Percentiles rank a stretch among this genome's conserved stretches.
phyloP scores from a whole-genome alignment of 1,140 invertebrate genomes.

The Goniozus legneri region DNA sequence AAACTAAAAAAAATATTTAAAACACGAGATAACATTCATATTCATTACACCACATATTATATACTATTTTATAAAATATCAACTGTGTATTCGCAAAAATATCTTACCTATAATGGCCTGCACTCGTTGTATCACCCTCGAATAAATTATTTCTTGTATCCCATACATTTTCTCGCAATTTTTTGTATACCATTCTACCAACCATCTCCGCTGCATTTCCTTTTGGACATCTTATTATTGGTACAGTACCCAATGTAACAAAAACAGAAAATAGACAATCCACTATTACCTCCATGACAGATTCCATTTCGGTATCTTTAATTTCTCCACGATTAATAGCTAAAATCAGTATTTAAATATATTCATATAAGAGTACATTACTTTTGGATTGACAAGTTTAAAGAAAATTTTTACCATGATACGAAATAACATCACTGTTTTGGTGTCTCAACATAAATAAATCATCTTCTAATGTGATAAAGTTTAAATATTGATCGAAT shows the following conservation, averaged over 20 bases:
- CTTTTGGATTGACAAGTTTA: constrained; percentile 1
- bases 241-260: constrained; percentile 90
- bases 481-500: constrained; percentile 97
- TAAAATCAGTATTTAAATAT: constrained; percentile 36
- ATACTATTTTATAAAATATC: background rate
- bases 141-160: constrained; percentile 97
- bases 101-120: constrained; percentile 62
- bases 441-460: constrained; percentile 93
- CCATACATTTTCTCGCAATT: constrained; percentile 93
- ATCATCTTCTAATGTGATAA: constrained; percentile 97
- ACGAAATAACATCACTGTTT: constrained; percentile 85
- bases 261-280: constrained; percentile 97
- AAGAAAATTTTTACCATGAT: constrained; percentile 70
- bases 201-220: constrained; percentile 99
- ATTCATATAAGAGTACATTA: background rate
- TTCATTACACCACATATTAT: background rate
- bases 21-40: too few species aligned
- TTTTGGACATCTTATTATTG: constrained; percentile 91
- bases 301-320: constrained; percentile 94
- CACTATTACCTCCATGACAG: constrained; percentile 90
- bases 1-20: constrained; percentile 66
- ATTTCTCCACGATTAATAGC: constrained; percentile 93
- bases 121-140: constrained; percentile 74
- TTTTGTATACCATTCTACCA: constrained; percentile 94
- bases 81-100: too few species aligned